phyloP scores from a whole-genome alignment of 1,140 invertebrate genomes.

The Cyrtorhinus lividipennis region DNA sequence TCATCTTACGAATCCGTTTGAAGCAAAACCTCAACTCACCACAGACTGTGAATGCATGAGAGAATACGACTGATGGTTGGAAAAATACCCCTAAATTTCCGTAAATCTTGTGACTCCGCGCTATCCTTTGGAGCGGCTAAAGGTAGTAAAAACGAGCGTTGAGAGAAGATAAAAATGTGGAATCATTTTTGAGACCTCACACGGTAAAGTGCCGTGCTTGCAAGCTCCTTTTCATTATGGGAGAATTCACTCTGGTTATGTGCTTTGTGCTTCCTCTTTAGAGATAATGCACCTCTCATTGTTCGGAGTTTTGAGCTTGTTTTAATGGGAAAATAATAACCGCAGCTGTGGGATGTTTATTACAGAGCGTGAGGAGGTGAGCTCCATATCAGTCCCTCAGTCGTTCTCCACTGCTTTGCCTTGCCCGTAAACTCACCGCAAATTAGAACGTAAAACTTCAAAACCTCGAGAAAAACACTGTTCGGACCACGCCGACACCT shows the following conservation, averaged over 20 bases:
- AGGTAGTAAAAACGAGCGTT: no score
- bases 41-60: no score
- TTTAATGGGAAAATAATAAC: slow-evolving; percentile 15
- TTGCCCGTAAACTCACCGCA: slow-evolving; percentile 9
- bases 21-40: no score
- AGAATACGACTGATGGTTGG: no score
- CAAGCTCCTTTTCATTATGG: slow-evolving; percentile 12
- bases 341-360: slow-evolving; percentile 13
- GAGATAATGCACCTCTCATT: slow-evolving; percentile 14
- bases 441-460: slow-evolving; percentile 13
- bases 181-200: slow-evolving; percentile 14
- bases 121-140: no score
- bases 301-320: neutral
- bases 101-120: no score
- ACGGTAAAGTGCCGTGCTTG: neutral
- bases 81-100: no score
- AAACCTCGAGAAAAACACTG: no score
- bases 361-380: slow-evolving; percentile 11
- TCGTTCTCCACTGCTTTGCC: neutral
- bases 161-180: neutral
- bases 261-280: slow-evolving; percentile 16
- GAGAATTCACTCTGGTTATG: slow-evolving; percentile 15
- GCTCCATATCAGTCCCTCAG: slow-evolving; percentile 13
- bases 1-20: no score
- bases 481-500: neutral